Conservation (phyloP, 92 coral and sea anemone genomes). For the Phenganax marumi region DNA sequence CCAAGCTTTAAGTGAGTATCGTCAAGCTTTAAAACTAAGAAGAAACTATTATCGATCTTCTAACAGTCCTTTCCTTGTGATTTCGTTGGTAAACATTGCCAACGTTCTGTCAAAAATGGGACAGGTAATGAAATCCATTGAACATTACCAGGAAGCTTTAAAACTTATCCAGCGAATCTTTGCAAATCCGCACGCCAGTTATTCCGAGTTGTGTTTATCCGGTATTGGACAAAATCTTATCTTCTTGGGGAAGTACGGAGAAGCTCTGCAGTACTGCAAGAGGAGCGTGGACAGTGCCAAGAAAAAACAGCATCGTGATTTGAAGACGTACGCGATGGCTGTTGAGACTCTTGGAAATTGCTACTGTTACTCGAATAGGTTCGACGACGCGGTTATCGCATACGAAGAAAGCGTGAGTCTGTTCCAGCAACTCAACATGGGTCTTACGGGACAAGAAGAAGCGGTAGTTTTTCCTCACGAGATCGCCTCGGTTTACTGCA, state of each 20-base stretch:
- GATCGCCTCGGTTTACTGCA: not conserved
- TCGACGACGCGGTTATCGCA: not conserved
- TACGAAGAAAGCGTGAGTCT: not conserved
- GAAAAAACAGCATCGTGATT: not conserved
- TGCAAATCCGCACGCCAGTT: not conserved
- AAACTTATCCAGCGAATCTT: slow-evolving; percentile 1
- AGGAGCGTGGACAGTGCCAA: not conserved
- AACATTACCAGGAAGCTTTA: not conserved
- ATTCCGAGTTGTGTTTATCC: not conserved
- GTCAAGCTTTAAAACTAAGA: slow-evolving; percentile 1
- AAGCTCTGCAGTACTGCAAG: slow-evolving; percentile 1
- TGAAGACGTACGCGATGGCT: not conserved
- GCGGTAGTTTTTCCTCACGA: not conserved
- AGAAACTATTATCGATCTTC: not conserved
- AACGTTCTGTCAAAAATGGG: not conserved
- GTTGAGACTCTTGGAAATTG: not conserved
- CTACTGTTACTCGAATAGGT: not conserved
- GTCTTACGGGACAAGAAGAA: not conserved
- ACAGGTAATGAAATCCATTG: not conserved
- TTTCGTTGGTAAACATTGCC: slow-evolving; percentile 11
- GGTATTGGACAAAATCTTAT: not conserved
- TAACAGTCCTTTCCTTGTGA: not conserved
- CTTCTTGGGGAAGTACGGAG: not conserved
- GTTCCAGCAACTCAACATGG: not conserved
- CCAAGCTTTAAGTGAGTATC: not conserved